Base-by-base conservation (phyloP, 2,888 invertebrate genomes). In the Eilema sororculum region DNA sequence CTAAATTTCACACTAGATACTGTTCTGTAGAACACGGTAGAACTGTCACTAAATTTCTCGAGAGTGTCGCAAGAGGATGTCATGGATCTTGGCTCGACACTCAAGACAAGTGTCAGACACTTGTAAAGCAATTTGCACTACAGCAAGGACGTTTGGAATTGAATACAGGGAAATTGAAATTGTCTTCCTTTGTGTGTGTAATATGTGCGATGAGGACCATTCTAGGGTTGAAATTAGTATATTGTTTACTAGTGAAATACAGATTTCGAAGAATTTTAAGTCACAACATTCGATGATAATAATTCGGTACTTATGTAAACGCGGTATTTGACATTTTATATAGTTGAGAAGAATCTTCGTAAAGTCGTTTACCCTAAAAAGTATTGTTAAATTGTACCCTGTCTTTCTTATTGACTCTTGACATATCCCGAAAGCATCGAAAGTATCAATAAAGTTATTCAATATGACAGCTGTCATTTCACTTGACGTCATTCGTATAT, bases 71-170 rank as follows among this genome's bases (percentile, higher is more conserved):
- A 69, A 76, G 80, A 66, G 41, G 70, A 58, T 70, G 75, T 79
- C 82, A 62, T 72, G 67, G 71, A 73, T 75, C 71, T 74, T 72
- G 64, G 28, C 68, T 28, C 63, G 73, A 64, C 75, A 73, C 74
- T 74, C 70, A 75, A 72, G 76, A 76, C 57, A 57, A 71, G 68
- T 65, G 61, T 71, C 68, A 67, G 58, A 67, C 70, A 78, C 78
- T 80, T 69, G 73, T 73, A 67, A 63, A 80, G 82, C 74, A 80
- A 82, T 82, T 82, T 77, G 66, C 68, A 72, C 72, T 78, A 67
- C 73, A 62, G 72, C 71, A 73, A 73, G 72, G 72, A 77, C 71
- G 67, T 71, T 25, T 37, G 76, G 71, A 75, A 79, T 76, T 80
- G 75, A 69, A 74, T 75, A 63, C 65, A 57, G 72, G 67, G 71